Base-by-base conservation (phyloP, 2,113 vertebrate genomes). In the Phyllostomus hastatus region DNA sequence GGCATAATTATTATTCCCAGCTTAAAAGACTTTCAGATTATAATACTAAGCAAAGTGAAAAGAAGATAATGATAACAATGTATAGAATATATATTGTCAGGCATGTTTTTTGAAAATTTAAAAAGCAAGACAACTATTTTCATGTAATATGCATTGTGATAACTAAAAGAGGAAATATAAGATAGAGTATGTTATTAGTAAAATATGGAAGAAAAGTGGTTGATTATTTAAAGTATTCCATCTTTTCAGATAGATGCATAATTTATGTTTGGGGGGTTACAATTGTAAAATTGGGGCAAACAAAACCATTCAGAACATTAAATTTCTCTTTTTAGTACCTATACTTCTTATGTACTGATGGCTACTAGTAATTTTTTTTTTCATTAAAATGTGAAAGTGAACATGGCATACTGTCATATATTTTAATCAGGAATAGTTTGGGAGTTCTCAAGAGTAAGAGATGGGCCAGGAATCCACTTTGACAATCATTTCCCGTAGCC, bases 391-490 rank as follows among this genome's bases (percentile, higher is more conserved):
- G 22, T 93, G 48, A 84, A 91, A 90, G 4, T 79, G 41, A 84
- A 91, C 84, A 2, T 79, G 16, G 52, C 97, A 96, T 76, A 84
- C 83, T 79, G 7, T 95, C 79, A 66, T 52, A 72, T 90, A 69
- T 97, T 96, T 92, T 95, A 97, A 97, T 94, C 59, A 91, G 33
- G 1, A 92, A 43, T 24, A 1, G 5, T 73, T 81, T 82, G 41
- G 8, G n/a, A 88, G 38, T 96, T 97, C 97, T 97, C 95, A 94
- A 97, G 54, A 97, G 94, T 80, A 96, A 97, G 85, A 0, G 4
- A 59, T 72, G 48, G 85, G 14, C 46, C 61, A 95, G 73, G 43
- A 91, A 98, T 95, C 80, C n/a, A 88, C 93, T 97, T 96, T 96
- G 97, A 76, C 84, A 92, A 91, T 97, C 96, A 96, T 96, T 98